These are phyloP conservation scores for Octonoba sinensis DNA, from an alignment of 2,888 invertebrate species.

Conservation along the genomic window DNA sequence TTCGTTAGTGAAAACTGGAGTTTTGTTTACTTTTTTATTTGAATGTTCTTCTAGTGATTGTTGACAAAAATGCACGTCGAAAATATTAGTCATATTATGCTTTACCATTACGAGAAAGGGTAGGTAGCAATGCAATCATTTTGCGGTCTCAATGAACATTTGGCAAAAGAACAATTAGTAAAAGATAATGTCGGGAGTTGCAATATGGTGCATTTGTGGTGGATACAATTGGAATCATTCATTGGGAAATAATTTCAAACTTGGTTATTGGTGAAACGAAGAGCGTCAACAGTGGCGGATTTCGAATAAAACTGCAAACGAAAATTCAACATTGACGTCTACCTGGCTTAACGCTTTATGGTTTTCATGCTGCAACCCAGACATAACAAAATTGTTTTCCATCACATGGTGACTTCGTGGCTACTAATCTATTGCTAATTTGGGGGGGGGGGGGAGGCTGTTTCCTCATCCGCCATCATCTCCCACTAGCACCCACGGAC, in stretches of 20 bases:
- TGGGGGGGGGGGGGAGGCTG: neutral
- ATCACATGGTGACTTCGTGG: too few species aligned
- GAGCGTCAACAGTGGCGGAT: neutral
- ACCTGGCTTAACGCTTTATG: neutral
- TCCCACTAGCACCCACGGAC: conserved; percentile 4
- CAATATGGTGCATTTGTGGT: conserved; percentile 9
- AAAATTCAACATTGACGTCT: neutral
- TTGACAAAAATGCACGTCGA: neutral
- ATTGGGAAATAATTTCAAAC: conserved; percentile 6
- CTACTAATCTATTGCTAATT: too few species aligned
- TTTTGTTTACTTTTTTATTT: too few species aligned
- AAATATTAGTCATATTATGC: conserved; percentile 10
- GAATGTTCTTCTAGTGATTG: neutral
- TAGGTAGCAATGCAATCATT: conserved; percentile 2
- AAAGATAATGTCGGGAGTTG: conserved; percentile 4
- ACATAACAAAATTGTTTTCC: neutral
- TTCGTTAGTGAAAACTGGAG: too few species aligned
- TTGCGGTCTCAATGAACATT: neutral
- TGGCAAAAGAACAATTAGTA: neutral
- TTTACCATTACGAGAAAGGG: conserved; percentile 3
- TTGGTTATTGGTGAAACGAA: conserved; percentile 10
- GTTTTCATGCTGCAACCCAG: neutral
- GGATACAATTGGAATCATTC: conserved; percentile 1
- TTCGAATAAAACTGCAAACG: neutral
- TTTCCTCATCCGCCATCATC: conserved; percentile 5